Evolutionary conservation across 2,113 vertebrate species (phyloP).

Genomic region (Lycaon pictus): DNA sequence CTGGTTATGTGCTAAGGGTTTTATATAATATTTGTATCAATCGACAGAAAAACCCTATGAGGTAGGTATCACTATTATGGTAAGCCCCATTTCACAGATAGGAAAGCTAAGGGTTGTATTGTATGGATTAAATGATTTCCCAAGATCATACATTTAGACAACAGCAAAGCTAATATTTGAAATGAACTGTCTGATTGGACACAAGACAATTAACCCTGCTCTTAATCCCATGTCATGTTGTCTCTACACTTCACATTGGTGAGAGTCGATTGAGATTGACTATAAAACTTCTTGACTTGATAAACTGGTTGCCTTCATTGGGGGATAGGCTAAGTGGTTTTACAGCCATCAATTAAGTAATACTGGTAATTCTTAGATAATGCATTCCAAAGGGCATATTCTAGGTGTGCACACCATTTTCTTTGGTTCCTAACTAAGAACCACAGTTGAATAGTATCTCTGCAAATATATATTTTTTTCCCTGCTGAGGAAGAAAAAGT

Average conservation of each 20-base stretch:
- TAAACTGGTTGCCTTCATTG: not conserved
- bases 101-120: not conserved
- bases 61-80: not conserved
- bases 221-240: not conserved
- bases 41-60: not conserved
- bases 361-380: not conserved
- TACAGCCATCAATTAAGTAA: not conserved
- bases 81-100: not conserved
- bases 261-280: not conserved
- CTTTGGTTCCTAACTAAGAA: not conserved
- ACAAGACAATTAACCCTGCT: not conserved
- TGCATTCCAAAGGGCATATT: not conserved
- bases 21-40: not conserved
- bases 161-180: not conserved
- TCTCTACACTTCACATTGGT: not conserved
- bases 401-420: not conserved
- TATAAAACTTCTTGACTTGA: not conserved
- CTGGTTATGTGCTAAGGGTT: not conserved
- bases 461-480: not conserved
- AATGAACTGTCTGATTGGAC: not conserved
- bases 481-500: not conserved
- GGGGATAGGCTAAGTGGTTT: not conserved
- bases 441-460: not conserved
- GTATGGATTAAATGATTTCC: not conserved
- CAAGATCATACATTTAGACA: not conserved